These are phyloP conservation scores for Smutsia gigantea DNA, from an alignment of 2,797 vertebrate genomes.

Conservation along the genomic window DNA sequence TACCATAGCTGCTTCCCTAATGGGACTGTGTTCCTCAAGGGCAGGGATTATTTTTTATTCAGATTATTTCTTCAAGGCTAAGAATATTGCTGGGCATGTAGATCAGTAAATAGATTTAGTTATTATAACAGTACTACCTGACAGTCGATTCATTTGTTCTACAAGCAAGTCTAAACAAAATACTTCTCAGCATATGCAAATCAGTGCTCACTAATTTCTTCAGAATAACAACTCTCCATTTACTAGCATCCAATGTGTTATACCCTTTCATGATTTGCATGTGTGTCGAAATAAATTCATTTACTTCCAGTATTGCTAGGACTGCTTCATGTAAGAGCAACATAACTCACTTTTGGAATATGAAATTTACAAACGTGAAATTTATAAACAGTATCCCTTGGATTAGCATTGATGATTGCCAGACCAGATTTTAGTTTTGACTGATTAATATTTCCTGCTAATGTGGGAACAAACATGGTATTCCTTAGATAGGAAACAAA, in stretches of 20 bases:
- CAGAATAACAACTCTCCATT: background rate
- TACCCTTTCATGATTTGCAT: background rate
- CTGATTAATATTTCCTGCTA: background rate
- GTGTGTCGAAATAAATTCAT: background rate
- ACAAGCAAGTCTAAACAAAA: background rate
- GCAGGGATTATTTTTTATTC: slow-evolving; percentile 3
- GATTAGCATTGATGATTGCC: background rate
- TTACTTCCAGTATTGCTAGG: background rate
- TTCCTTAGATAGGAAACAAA: background rate
- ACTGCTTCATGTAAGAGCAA: background rate
- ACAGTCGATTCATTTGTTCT: background rate
- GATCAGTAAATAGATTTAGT: slow-evolving; percentile 31
- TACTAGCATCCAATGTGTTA: background rate
- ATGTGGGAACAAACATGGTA: background rate
- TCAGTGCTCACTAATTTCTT: background rate
- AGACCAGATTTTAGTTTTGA: slow-evolving; percentile 38
- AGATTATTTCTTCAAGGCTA: slow-evolving; percentile 30
- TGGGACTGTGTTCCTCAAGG: background rate
- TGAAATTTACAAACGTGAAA: background rate
- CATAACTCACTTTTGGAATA: background rate
- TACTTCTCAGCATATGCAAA: background rate
- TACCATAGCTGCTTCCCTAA: background rate
- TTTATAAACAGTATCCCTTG: background rate
- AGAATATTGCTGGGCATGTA: background rate
- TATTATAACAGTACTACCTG: background rate